Evolutionary conservation across 2,888 invertebrate genomes (phyloP).

Genomic region (Pterobdella sp.): DNA sequence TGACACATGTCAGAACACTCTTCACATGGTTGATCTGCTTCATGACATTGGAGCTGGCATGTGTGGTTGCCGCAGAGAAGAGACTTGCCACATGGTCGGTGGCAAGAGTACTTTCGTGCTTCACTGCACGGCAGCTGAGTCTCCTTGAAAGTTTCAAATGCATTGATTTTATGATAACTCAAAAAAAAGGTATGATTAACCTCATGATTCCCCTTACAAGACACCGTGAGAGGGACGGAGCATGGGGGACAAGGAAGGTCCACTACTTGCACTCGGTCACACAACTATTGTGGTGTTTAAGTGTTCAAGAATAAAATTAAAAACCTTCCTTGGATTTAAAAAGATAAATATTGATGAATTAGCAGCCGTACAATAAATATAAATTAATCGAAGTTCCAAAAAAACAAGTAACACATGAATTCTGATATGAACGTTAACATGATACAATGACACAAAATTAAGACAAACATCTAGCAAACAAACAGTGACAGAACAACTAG

Average conservation of each 20-base stretch:
- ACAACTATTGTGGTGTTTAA: not conserved
- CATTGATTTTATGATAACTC: not conserved
- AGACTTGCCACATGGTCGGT: conserved; percentile 49
- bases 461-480: no score
- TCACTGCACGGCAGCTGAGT: conserved; percentile 47
- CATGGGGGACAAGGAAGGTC: conserved; percentile 54
- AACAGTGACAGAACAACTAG: no score
- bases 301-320: not conserved
- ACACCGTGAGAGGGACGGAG: conserved; percentile 58
- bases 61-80: conserved; percentile 53
- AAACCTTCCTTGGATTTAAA: no score
- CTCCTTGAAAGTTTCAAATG: not conserved
- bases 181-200: conserved; percentile 36
- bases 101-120: conserved; percentile 59
- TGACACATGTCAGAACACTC: conserved; percentile 44
- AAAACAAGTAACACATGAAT: no score
- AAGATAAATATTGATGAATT: no score
- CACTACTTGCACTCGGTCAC: conserved; percentile 43
- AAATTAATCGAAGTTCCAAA: no score
- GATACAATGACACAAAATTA: no score
- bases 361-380: no score
- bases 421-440: no score
- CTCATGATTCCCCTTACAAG: conserved; percentile 52
- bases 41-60: conserved; percentile 68
- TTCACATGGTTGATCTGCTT: conserved; percentile 46